Evolutionary conservation across 2,888 invertebrate genomes (phyloP), one percentile per base, ranked within the genome.

Genomic region (Dichetophora obliterata): DNA sequence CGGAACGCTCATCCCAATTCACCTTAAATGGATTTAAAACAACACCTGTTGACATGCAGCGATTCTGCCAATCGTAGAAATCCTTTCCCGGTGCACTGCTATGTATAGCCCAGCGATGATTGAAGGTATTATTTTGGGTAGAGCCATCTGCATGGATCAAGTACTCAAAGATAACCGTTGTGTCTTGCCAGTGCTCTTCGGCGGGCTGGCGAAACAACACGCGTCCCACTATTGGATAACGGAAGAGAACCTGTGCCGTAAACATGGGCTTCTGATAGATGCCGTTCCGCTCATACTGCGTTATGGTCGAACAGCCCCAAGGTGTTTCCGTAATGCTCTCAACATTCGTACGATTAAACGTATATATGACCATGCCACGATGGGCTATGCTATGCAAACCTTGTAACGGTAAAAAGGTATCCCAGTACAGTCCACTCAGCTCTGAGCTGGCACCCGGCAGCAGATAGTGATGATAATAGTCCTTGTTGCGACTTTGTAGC

Each of bases 71-170:
- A 89, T 96, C 95, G 88, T 96, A 96, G 89, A 94, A 97, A 89
- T 98, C 98, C 78, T 92, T 92, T 22, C 95, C 96, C 0, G 96
- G 95, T 0, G 95, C 91, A 80, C 91, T 90, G 76, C 93, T 93
- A 86, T 97, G 95, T 22, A 98, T 91, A 14, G 94, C 94, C 97
- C 97, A 98, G 80, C 95, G 92, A 87, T 95, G 95, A 14, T 91
- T 91, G 61, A 90, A 91, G 0, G 94, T 93, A 87, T 94, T 94
- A 87, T 95, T 95, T 76, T 94, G 90, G 74, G 91, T 92, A 3
- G 94, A 92, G 0, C 96, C 96, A 88, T 98, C 97, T 0, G 95
- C 95, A 88, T 97, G 97, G 43, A 96, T 93, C 83, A 98, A 90
- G 85, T 94, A 93, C 87, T 96, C 96, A 48, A 96, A 91, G 77